These are phyloP conservation scores for Hypothenemus hampei DNA, from an alignment of 1,140 invertebrate species.

Conservation along the genomic window DNA sequence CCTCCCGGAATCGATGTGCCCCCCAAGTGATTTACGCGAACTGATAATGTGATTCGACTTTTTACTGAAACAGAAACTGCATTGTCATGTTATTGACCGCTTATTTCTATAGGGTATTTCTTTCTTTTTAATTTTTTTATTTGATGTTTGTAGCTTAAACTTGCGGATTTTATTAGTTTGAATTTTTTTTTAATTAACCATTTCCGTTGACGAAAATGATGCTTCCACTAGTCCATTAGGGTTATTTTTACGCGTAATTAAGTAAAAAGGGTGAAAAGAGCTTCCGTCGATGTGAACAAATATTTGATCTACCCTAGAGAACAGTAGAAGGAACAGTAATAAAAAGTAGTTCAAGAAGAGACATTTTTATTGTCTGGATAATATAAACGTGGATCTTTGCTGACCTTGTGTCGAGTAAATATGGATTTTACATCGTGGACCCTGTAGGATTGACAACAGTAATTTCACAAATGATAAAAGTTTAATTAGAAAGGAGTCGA, in stretches of 20 bases:
- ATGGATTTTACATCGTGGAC: too few species aligned
- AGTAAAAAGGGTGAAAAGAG: neutral
- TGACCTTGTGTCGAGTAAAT: too few species aligned
- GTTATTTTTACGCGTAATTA: too few species aligned
- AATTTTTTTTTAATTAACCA: neutral
- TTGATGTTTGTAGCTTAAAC: neutral
- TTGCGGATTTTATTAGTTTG: neutral
- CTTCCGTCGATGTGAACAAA: neutral
- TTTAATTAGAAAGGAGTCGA: too few species aligned
- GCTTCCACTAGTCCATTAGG: neutral
- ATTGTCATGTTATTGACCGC: neutral
- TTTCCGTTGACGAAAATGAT: neutral
- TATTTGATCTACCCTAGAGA: neutral
- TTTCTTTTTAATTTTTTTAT: neutral
- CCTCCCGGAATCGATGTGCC: conserved; percentile 27
- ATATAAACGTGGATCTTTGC: too few species aligned
- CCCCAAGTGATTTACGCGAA: conserved; percentile 17
- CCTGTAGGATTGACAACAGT: too few species aligned
- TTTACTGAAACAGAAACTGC: neutral
- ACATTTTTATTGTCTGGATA: too few species aligned
- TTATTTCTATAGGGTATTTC: neutral
- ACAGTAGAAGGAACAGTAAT: neutral
- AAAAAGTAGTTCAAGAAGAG: neutral
- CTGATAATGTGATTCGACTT: neutral
- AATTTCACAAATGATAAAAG: too few species aligned